A percentile compares a stretch with the other conserved stretches of the same genome.
These are phyloP conservation scores for Synodontis membranacea DNA, from an alignment of 2,113 vertebrate species.

Conservation along the genomic window DNA sequence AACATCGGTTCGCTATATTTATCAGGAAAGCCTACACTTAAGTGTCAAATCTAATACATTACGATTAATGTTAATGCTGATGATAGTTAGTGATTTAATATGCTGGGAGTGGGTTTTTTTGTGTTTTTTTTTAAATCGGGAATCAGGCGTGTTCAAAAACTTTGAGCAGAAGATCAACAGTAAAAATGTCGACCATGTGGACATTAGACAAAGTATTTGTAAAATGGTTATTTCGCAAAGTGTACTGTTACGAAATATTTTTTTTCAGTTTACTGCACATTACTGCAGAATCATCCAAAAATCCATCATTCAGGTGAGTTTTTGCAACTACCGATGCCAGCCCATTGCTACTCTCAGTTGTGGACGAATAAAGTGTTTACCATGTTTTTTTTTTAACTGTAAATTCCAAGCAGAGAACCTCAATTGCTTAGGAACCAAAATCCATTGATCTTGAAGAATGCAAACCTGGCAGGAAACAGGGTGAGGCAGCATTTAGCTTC, in stretches of 20 bases:
- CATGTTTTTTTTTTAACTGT: background rate
- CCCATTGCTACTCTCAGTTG: background rate
- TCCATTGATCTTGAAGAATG: background rate
- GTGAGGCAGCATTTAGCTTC: background rate
- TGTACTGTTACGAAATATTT: background rate
- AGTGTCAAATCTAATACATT: background rate
- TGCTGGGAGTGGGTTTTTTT: background rate
- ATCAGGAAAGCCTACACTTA: background rate
- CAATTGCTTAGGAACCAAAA: background rate
- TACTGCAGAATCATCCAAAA: too few relatives aligned
- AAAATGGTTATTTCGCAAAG: background rate
- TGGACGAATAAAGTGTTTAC: background rate
- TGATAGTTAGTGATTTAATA: background rate
- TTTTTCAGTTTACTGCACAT: background rate
- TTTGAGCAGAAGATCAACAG: background rate
- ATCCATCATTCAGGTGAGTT: too few relatives aligned
- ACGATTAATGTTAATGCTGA: background rate
- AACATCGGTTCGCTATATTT: background rate
- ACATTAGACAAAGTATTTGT: background rate
- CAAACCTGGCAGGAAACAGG: background rate
- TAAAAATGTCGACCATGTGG: background rate
- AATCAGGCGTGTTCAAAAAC: background rate
- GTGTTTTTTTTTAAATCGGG: background rate
- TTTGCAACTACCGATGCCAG: too few relatives aligned
- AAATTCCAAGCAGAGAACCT: background rate